Evolutionary conservation across 2,113 vertebrate genomes (phyloP), one percentile per base, ranked within the genome.

Genomic region (Fregata magnificens): DNA sequence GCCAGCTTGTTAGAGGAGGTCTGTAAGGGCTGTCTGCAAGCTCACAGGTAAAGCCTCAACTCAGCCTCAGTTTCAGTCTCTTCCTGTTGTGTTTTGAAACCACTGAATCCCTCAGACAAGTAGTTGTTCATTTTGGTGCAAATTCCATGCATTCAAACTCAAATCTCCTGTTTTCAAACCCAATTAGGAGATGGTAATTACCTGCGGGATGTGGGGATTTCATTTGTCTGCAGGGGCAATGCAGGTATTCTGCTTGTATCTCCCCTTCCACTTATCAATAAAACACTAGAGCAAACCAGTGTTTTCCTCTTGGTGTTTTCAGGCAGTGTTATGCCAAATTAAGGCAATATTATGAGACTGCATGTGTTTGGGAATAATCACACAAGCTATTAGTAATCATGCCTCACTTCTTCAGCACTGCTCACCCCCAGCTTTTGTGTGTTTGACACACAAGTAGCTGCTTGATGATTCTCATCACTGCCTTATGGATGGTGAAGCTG

Each of bases 171-270:
- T 97, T 98, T 98, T 96, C 97, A 98, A 96, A 98, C 86, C 97
- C 97, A 98, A 98, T 98, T 98, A 98, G 97, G 93, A 97, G 77
- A 96, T 97, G 96, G 95, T 98, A 98, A 98, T 98, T 98, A 98
- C 98, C 96, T 98, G 82, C 34, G 98, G 98, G 98, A 97, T 5
- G 22, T 56, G 31, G 97, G 98, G 98, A 98, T 71, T 97, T 97
- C 93, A 95, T 92, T 95, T 89, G 95, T 93, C 96, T 85, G 95
- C 88, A 0, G 65, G 94, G 97, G 93, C 85, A 52, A 95, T 88
- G 90, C 79, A 31, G 89, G 92, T 92, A 94, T 8, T 95, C 82
- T 67, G 63, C 87, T 93, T 95, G 80, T 84, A 84, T 82, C 95
- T 98, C 97, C 97, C 95, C 16, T 96, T 96, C 93, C 91, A 77